Base-by-base conservation (phyloP, 2,888 invertebrate species). In the Scaptodrosophila latifasciaeformis region DNA sequence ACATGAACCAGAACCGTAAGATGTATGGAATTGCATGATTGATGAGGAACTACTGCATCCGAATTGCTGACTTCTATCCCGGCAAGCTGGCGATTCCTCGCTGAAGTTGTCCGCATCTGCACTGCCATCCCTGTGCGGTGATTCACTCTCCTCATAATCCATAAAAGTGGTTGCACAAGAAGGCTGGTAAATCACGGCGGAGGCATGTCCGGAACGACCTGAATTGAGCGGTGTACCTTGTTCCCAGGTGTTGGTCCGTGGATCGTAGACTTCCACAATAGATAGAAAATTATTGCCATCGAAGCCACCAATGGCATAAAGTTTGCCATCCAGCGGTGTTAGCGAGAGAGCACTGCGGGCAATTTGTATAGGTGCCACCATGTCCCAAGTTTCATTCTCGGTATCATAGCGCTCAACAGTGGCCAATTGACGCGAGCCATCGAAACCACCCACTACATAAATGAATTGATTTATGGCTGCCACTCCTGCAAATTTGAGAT, bases 361-460 rank as follows among this genome's bases (percentile, higher is more conserved):
- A 48, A 92, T 91, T 72, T 90, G 90, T 85, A 97, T 92, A 45
- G 92, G 89, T 30, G 92, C 89, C 2, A 93, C 92, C 68, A 88
- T 89, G 78, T 93, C 92, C 97, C 96, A 97, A 1, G 87, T 84
- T 83, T 93, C 90, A 43, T 89, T 91, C 85, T 95, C 95, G 0
- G 95, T 94, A 85, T 96, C 94, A 86, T 93, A 96, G 21, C 92
- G 89, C 87, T 97, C 96, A 10, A 96, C 96, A 0, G 92, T 90
- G 52, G 92, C 89, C 46, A 97, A 88, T 85, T 96, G 96, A 54
- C 90, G 90, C 42, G 89, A 88, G 9, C 96, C 96, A 87, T 96
- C 95, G 86, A 95, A 96, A n/a, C 97, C 97, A 46, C 97, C 97
- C 54, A 96, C 92, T n/a, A 96, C 96, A 86, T 94, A 97, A 65